These are phyloP conservation scores for Yasuhikotakia modesta DNA, from an alignment of 2,797 vertebrate species.

Conservation along the genomic window DNA sequence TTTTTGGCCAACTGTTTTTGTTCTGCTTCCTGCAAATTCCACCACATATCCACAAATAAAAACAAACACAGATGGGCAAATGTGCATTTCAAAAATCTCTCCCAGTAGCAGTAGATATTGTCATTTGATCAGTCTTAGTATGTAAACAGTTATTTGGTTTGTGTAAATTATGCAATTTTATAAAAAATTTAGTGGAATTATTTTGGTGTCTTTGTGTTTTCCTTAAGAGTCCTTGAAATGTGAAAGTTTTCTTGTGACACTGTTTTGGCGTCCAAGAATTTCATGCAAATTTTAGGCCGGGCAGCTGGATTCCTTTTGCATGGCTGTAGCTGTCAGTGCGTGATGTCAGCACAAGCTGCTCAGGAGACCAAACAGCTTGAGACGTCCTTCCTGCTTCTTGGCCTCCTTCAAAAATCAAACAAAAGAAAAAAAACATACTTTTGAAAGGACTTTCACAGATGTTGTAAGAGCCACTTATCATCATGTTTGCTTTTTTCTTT, in stretches of 20 bases:
- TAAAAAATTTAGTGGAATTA: neutral
- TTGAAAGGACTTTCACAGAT: slow-evolving; percentile 31
- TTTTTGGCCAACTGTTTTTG: slow-evolving; percentile 6
- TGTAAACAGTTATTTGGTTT: slow-evolving; percentile 47
- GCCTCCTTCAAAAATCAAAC: slow-evolving; percentile 40
- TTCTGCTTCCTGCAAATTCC: neutral
- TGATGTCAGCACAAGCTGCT: slow-evolving; percentile 48
- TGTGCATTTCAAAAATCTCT: slow-evolving; percentile 22
- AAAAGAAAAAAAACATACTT: slow-evolving; percentile 31
- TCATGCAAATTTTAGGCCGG: slow-evolving; percentile 34
- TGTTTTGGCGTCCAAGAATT: slow-evolving; percentile 10
- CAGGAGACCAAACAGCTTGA: slow-evolving; percentile 30
- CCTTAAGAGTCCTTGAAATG: neutral
- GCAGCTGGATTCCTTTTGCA: slow-evolving; percentile 32
- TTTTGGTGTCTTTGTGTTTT: slow-evolving; percentile 38
- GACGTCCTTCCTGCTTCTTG: slow-evolving; percentile 18
- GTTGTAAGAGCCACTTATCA: slow-evolving; percentile 13
- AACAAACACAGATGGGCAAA: slow-evolving; percentile 32
- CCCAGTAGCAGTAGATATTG: slow-evolving; percentile 54
- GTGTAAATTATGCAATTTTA: neutral
- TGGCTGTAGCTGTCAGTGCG: slow-evolving; percentile 30
- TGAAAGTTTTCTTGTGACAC: slow-evolving; percentile 11
- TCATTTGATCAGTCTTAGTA: slow-evolving; percentile 47
- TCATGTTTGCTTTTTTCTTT: neutral
- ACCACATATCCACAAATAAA: slow-evolving; percentile 7